Evolutionary conservation across 2,113 vertebrate species (phyloP).

Genomic region (Strigops habroptila): DNA sequence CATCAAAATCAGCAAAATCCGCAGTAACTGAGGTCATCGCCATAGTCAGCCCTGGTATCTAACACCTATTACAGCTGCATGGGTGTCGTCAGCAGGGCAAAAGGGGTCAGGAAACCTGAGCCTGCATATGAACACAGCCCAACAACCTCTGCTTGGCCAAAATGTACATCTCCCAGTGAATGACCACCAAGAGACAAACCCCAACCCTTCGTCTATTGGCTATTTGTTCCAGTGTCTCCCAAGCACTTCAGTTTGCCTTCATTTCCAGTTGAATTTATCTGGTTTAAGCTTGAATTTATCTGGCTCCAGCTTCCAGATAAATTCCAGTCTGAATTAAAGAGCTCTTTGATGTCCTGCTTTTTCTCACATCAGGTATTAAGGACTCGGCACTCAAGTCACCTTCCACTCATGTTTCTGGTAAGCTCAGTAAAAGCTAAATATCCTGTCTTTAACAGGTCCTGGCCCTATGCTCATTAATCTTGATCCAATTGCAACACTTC

Average conservation of each 20-base stretch:
- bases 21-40: accelerated
- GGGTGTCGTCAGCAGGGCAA: not conserved
- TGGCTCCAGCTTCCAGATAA: not conserved
- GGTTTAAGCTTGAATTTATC: not conserved
- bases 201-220: accelerated
- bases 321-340: not conserved
- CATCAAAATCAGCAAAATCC: not conserved
- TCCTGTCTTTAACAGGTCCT: not conserved
- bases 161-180: not conserved
- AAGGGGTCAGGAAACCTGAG: not conserved
- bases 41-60: not conserved
- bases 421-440: not conserved
- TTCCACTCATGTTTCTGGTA: not conserved
- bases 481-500: not conserved
- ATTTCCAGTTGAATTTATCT: not conserved
- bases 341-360: not conserved
- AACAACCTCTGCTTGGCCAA: not conserved
- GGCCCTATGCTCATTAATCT: not conserved
- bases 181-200: not conserved
- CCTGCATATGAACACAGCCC: not conserved
- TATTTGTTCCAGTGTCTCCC: not conserved
- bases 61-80: not conserved
- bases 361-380: not conserved
- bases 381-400: not conserved
- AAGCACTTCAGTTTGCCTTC: not conserved